Evolutionary conservation across 2,888 invertebrate species (phyloP), one percentile per base, ranked within the genome.

Genomic region (Sylvicola fuscatus): DNA sequence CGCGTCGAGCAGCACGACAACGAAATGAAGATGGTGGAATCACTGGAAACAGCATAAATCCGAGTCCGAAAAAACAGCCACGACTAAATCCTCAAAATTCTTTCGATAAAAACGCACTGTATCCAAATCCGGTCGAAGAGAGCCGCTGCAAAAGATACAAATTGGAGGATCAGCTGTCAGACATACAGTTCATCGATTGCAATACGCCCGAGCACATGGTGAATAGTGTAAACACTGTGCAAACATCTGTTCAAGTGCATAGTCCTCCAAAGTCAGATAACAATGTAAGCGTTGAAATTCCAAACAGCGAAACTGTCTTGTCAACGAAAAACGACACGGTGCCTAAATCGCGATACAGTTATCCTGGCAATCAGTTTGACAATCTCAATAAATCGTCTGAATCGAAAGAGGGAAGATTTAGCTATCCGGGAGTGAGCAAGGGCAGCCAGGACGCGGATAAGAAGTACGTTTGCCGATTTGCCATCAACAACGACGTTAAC

Each of bases 161-260:
- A 34, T 57, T 84, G 1, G 83, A 83, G 46, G 81, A 81, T 53
- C 77, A 81, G 47, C 61, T 83, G 5, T 72, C 77, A 0, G 75
- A 78, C 45, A 70, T 84, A 41, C 73, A 81, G 38, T 84, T 73
- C 58, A 84, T 84, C 43, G 84, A 84, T 56, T 80, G 82, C 46
- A 70, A 66, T 46, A 76, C 76, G 17, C 76, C 76, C 1, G 76
- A 77, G 44, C 73, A 72, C 51, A 42, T 38, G 12, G 48, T 49
- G 16, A 45, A 46, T n/a, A 47, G 47, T 39, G 39, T 48, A 3
- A 51, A 50, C 27, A 49, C 52, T 10, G 40, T 58, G 36, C 58
- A 56, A 32, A 51, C 58, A 21, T 54, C 47, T 40, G 58, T 52
- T 4, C 59, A 59, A 43, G 51, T 58, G 14, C 58, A 58, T 42